Percentiles rank a stretch among this genome's conserved stretches.
These are phyloP conservation scores for Dissostichus mawsoni DNA, from an alignment of 2,113 vertebrate genomes.

Conservation along the genomic window DNA sequence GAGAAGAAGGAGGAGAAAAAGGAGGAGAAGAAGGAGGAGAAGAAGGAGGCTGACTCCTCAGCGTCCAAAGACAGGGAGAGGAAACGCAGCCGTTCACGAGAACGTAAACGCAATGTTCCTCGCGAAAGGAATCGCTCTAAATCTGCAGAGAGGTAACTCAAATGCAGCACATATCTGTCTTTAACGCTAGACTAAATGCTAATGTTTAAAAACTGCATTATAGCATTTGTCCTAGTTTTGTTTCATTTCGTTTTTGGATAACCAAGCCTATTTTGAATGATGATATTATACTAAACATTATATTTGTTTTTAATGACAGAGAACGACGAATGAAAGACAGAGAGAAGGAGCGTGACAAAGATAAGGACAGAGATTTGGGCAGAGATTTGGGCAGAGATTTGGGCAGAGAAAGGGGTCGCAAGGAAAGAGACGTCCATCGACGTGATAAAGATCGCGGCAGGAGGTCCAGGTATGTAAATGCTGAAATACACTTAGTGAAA, in stretches of 20 bases:
- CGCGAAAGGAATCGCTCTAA: conserved; percentile 93
- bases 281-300: not conserved
- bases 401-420: conserved; percentile 87
- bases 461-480: conserved; percentile 85
- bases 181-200: not conserved
- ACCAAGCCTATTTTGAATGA: not conserved
- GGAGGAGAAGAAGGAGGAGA: conserved; percentile 75
- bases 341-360: conserved; percentile 87
- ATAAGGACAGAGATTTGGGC: conserved; percentile 76
- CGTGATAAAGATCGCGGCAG: conserved; percentile 90
- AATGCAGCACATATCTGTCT: not conserved
- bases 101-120: conserved; percentile 91
- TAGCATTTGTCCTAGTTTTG: not conserved
- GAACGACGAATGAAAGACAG: conserved; percentile 92
- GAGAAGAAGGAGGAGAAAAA: too few species aligned
- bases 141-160: conserved; percentile 88
- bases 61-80: conserved; percentile 89
- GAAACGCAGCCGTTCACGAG: conserved; percentile 91
- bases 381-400: conserved; percentile 76
- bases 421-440: conserved; percentile 91
- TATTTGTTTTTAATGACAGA: conserved; percentile 71
- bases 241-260: not conserved
- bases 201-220: not conserved
- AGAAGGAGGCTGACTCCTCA: conserved; percentile 89
- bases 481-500: not conserved